A percentile compares a stretch with the other conserved stretches of the same genome.
Conservation (phyloP, 2,888 invertebrate species). For the Hydrotaea cyrtoneurina region DNA sequence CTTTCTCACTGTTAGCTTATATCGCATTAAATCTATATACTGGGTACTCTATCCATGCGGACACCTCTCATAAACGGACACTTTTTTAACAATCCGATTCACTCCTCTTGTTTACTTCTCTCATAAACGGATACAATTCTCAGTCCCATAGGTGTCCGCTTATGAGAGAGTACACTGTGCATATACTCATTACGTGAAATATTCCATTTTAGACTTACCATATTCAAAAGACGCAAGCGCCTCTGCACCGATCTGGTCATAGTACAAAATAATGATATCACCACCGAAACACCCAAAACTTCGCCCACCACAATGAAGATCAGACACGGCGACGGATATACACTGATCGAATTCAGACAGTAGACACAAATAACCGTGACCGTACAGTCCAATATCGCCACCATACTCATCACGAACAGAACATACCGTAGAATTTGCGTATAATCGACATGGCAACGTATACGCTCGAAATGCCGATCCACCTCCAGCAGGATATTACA, state of each 20-base stretch:
- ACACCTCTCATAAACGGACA: no score
- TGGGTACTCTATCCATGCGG: no score
- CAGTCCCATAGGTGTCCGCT: no score
- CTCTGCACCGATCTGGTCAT: constrained; percentile 57
- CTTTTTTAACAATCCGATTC: no score
- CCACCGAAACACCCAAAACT: constrained; percentile 57
- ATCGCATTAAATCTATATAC: no score
- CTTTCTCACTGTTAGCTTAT: no score
- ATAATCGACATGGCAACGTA: constrained; percentile 55
- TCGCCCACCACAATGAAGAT: constrained; percentile 58
- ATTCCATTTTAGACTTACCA: no score
- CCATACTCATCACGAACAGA: constrained; percentile 21
- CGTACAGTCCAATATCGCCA: constrained; percentile 34
- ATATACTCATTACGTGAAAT: background rate
- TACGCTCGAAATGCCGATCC: constrained; percentile 35
- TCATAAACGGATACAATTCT: no score
- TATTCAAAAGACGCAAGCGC: constrained; percentile 60
- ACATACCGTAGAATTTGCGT: constrained; percentile 51
- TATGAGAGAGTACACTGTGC: no score
- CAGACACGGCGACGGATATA: constrained; percentile 62
- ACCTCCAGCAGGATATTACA: constrained; percentile 52
- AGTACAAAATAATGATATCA: constrained; percentile 58
- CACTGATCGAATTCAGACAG: constrained; percentile 61
- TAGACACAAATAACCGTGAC: constrained; percentile 48
- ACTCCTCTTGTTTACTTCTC: no score